Evolutionary conservation across 2,797 vertebrate species (phyloP).

Genomic region (Phrynocephalus vlangalii): DNA sequence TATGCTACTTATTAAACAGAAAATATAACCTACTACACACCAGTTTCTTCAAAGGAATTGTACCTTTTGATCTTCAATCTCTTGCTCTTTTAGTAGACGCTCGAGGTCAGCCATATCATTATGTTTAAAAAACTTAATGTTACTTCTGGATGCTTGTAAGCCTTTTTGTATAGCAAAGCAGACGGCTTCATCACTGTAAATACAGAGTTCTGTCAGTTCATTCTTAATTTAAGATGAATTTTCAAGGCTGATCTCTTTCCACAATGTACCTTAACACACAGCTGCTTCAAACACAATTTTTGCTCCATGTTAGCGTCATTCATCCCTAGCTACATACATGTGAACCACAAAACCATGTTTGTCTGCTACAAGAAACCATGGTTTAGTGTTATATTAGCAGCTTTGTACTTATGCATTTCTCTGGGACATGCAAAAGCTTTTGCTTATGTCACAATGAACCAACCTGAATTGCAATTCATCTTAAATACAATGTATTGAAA

Average conservation of each 20-base stretch:
- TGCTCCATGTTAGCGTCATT: neutral
- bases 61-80: slow-evolving; percentile 95
- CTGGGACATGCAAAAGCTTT: neutral
- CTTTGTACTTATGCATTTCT: neutral
- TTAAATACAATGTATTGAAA: neutral
- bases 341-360: neutral
- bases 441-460: neutral
- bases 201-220: slow-evolving; percentile 44
- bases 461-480: neutral
- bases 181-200: slow-evolving; percentile 91
- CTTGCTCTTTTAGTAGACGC: slow-evolving; percentile 91
- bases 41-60: slow-evolving; percentile 64
- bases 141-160: slow-evolving; percentile 94
- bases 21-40: slow-evolving; percentile 46
- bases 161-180: slow-evolving; percentile 99
- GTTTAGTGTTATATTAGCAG: neutral
- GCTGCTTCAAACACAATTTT: neutral
- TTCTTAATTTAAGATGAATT: slow-evolving; percentile 22
- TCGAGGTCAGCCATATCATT: slow-evolving; percentile 96
- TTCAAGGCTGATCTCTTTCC: slow-evolving; percentile 15
- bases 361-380: neutral
- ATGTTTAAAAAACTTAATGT: slow-evolving; percentile 96
- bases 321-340: neutral
- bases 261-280: neutral
- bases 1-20: slow-evolving; percentile 41